Evolutionary conservation across 2,888 invertebrate genomes (phyloP), one percentile per base, ranked within the genome.

Genomic region (Eupithecia exiguata): DNA sequence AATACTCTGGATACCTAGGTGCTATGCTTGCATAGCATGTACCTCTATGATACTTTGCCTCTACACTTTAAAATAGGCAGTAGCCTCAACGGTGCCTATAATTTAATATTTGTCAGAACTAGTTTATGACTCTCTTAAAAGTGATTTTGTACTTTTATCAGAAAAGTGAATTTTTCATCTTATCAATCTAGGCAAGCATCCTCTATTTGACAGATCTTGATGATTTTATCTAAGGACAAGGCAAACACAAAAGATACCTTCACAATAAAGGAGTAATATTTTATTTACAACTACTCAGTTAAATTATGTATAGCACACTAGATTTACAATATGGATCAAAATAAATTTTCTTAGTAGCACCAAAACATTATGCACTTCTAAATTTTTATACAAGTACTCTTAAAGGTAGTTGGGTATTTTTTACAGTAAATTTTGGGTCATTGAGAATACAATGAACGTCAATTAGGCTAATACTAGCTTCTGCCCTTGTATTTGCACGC

Each of bases 321-420:
- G 21, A 18, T 18, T 14, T 25, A 35, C 30, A 35, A 25, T 62
- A 62, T n/a, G n/a, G n/a, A n/a, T n/a, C n/a, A n/a, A 36, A 21
- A 35, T n/a, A 38, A 36, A 65, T 65, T 65, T 36, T 74, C 61
- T 71, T 69, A 66, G 21, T 75, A 75, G 74, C 74, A 74, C 74
- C 71, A 63, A 67, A 65, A 36, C 38, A 72, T 53, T 53, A 53
- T 38, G 69, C 49, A 65, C 18, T 69, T 71, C 35, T 68, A 65
- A n/a, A n/a, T n/a, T 10, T 21, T 25, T 58, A 5, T 16, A 10
- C 38, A 7, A n/a, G 0, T 49, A 49, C n/a, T 53, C 53, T 12
- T 53, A 53, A 3, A n/a, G 7, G 21, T 10, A 46, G 18, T n/a
- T 46, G 10, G 53, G n/a, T n/a, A n/a, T 3, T 21, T 21, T 21